Percentiles rank a stretch among this genome's conserved stretches.
Conservation (phyloP, 2,113 vertebrate species). For the Otis tarda region DNA sequence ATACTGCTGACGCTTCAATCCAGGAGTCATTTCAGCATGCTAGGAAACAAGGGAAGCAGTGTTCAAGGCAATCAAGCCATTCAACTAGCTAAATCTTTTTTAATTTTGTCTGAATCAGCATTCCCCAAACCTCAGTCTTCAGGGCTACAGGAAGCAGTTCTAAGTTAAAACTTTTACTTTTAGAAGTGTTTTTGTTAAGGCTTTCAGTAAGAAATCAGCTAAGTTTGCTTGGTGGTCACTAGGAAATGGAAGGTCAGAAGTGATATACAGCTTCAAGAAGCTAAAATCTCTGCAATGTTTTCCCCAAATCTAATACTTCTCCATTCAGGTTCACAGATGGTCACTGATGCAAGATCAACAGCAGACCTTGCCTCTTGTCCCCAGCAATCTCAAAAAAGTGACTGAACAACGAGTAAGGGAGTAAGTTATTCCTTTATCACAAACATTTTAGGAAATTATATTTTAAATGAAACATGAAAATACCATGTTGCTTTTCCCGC, state of each 20-base stretch:
- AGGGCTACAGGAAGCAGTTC: not conserved
- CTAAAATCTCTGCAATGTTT: not conserved
- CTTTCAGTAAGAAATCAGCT: not conserved
- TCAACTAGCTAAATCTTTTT: not conserved
- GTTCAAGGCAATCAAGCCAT: slow-evolving; percentile 6
- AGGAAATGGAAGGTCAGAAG: not conserved
- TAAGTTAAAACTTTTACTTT: not conserved
- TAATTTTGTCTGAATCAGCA: not conserved
- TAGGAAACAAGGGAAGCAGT: not conserved
- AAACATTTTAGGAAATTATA: not conserved
- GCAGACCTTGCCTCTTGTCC: not conserved
- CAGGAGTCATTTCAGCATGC: not conserved
- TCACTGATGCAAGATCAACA: not conserved
- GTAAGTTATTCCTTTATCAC: not conserved
- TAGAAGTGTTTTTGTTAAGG: not conserved
- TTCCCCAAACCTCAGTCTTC: not conserved
- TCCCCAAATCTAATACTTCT: not conserved
- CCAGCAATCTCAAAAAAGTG: not conserved
- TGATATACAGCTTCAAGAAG: not conserved
- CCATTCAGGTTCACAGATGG: not conserved
- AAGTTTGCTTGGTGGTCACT: not conserved
- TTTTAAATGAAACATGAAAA: slow-evolving; percentile 15
- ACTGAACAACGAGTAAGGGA: not conserved
- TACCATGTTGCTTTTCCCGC: slow-evolving; percentile 87
- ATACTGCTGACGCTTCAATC: slow-evolving; percentile 1